Evolutionary conservation across 2,113 vertebrate species (phyloP).

Genomic region (Mionectes macconnelli): DNA sequence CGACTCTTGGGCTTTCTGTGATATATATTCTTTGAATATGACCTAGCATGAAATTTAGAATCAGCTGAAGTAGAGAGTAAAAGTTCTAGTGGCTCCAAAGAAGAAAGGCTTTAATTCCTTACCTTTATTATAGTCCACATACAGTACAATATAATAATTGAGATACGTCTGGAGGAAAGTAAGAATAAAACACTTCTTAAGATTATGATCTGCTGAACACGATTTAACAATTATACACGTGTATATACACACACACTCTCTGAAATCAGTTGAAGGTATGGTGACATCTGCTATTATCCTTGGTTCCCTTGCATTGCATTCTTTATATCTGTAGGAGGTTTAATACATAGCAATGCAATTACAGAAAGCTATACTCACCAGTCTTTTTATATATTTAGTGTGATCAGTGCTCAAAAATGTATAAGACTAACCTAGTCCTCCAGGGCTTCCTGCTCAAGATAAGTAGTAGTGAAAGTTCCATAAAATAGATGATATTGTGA

Average conservation of each 20-base stretch:
- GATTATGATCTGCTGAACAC: neutral
- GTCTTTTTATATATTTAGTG: neutral
- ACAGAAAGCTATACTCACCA: neutral
- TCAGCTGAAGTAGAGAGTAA: neutral
- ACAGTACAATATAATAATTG: neutral
- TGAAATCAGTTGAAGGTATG: neutral
- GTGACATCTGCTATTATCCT: neutral
- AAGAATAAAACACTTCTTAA: neutral
- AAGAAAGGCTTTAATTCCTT: neutral
- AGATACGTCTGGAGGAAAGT: neutral
- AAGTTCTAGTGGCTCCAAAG: neutral
- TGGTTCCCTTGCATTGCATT: neutral
- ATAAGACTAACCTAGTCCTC: neutral
- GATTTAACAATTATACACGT: neutral
- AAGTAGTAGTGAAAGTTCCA: neutral
- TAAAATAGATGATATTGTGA: neutral
- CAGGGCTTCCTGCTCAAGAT: neutral
- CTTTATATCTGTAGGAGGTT: neutral
- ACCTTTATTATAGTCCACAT: neutral
- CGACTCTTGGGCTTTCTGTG: neutral
- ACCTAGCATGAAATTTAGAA: neutral
- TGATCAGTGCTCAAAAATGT: neutral
- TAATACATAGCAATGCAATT: neutral
- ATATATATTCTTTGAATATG: neutral
- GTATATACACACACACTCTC: neutral